A percentile compares a stretch with the other conserved stretches of the same genome.
phyloP scores from a whole-genome alignment of 2,888 invertebrate species.

The Cataglyphis cursor region DNA sequence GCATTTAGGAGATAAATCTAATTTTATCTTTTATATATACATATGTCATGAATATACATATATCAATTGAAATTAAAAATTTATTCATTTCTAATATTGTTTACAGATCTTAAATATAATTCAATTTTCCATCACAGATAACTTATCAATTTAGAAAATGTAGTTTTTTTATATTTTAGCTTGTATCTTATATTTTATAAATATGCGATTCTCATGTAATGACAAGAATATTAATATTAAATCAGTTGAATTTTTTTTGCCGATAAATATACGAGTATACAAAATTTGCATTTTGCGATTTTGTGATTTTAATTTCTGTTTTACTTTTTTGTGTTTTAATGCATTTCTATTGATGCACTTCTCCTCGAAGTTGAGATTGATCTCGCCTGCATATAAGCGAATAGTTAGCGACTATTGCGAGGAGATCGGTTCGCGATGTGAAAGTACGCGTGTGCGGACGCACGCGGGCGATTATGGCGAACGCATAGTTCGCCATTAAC shows the following conservation, averaged over 20 bases:
- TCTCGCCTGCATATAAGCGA: slow-evolving; percentile 18
- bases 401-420: slow-evolving; percentile 63
- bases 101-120: neutral
- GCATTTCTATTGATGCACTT: neutral
- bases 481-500: slow-evolving; percentile 80
- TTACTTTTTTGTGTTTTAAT: neutral
- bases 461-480: slow-evolving; percentile 75
- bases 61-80: neutral
- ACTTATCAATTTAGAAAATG: neutral
- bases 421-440: slow-evolving; percentile 66
- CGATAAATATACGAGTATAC: neutral
- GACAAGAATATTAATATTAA: neutral
- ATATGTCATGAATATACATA: neutral
- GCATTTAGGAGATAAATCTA: neutral
- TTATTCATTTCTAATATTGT: neutral
- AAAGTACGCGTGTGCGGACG: slow-evolving; percentile 66
- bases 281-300: neutral
- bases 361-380: slow-evolving; percentile 39
- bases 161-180: neutral
- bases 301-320: neutral
- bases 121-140: neutral
- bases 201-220: neutral
- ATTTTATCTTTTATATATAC: neutral
- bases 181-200: neutral
- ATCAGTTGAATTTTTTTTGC: neutral